Base-by-base conservation (phyloP, 2,113 vertebrate genomes). In the Coturnix japonica region DNA sequence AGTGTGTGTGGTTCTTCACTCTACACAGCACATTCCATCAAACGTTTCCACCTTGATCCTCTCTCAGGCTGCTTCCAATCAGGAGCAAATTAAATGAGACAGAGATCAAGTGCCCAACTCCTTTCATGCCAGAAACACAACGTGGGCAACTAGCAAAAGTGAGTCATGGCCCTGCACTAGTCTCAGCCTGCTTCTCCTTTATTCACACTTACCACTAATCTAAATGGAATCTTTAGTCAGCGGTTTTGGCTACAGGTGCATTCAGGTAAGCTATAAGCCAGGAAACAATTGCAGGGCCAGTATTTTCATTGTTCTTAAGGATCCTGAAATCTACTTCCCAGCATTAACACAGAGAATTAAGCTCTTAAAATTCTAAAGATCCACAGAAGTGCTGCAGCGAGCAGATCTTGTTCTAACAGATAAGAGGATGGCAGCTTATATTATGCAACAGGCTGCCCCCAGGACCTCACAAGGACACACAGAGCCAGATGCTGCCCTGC, bases 311-410 rank as follows among this genome's bases (percentile, higher is more conserved):
- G 56, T 43, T 78, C 49, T 79, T 81, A 51, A 85, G 81, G 56
- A 85, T 71, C 86, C 78, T 33, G 59, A 91, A 93, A 86, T 87
- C 74, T n/a, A 74, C 60, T 70, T 92, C 53, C 72, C 56, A 63
- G 75, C 43, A 65, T 56, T 89, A 86, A 74, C 4, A 85, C 2
- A 43, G 17, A 70, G 33, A 89, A 82, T 84, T 82, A 96, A 85
- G 60, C 11, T 87, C 51, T 79, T 80, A 82, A 85, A 64, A 77
- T 57, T 44, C 41, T 77, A 49, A 67, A 87, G 64, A 80, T 39
- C 51, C 44, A 54, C 6, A 81, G 35, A 94, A 92, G 17, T 41
- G 75, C 47, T 76, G 71, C 8, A 59, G 75, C 72, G 85, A 94
- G 90, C 75, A 87, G 46, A 46, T 73, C 72, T 82, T 85, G 46